Conservation (phyloP, 2,113 vertebrate species). For the Tyrannus savana region DNA sequence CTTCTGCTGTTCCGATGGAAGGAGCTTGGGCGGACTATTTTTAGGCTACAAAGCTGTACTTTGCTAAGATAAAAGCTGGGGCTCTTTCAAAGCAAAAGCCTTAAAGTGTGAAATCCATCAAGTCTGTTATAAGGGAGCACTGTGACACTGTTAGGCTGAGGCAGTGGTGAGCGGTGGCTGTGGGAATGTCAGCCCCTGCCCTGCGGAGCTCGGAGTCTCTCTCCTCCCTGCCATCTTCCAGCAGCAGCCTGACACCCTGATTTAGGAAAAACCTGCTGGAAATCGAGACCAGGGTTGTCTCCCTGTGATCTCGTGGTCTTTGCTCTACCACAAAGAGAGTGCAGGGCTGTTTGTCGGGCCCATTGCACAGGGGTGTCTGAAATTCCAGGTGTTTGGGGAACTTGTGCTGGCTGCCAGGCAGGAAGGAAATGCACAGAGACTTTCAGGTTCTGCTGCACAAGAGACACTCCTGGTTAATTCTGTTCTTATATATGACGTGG, state of each 20-base stretch:
- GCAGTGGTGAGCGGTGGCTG: not conserved
- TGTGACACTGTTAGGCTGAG: not conserved
- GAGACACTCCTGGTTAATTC: not conserved
- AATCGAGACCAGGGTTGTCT: not conserved
- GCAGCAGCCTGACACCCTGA: not conserved
- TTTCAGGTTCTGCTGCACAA: not conserved
- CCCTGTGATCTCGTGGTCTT: not conserved
- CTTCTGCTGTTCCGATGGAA: constrained; percentile 49
- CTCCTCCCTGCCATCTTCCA: not conserved
- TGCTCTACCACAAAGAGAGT: accelerated
- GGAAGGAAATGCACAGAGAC: not conserved
- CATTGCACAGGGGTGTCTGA: not conserved
- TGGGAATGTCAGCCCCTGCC: not conserved
- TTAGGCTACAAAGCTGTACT: constrained; percentile 68
- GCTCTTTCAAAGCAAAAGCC: constrained; percentile 62
- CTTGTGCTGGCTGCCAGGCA: not conserved
- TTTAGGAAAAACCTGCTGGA: not conserved
- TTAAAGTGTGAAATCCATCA: constrained; percentile 59
- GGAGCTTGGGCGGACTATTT: constrained; percentile 57
- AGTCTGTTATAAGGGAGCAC: not conserved
- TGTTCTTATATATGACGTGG: too few relatives aligned
- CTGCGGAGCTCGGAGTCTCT: not conserved
- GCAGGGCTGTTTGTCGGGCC: not conserved
- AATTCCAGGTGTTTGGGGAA: not conserved
- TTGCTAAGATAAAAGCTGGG: constrained; percentile 66